Percentiles rank a stretch among this genome's conserved stretches.
These are phyloP conservation scores for Cantharis lateralis DNA, from an alignment of 2,888 invertebrate genomes.

Conservation along the genomic window DNA sequence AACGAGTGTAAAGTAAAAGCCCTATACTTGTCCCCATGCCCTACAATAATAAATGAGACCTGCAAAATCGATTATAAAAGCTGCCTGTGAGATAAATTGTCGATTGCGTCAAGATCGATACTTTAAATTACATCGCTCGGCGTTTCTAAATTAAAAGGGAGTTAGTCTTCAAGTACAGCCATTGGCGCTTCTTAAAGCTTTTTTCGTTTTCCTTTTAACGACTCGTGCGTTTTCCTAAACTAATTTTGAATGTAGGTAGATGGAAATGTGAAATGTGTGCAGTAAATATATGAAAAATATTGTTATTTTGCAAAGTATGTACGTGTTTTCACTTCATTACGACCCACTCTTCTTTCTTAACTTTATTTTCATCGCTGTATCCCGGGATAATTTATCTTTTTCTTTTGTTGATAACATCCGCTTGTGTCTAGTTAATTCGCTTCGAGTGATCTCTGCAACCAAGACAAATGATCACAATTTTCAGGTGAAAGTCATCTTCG, in stretches of 20 bases:
- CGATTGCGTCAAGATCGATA: slow-evolving; percentile 52
- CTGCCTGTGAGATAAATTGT: slow-evolving; percentile 51
- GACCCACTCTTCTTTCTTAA: slow-evolving; percentile 24
- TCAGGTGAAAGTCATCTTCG: slow-evolving; percentile 29
- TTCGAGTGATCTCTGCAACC: slow-evolving; percentile 32
- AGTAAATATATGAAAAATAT: slow-evolving; percentile 6
- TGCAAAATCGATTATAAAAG: slow-evolving; percentile 52
- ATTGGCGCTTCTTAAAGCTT: slow-evolving; percentile 46
- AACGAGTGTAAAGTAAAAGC: slow-evolving; percentile 10
- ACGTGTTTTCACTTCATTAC: slow-evolving; percentile 25
- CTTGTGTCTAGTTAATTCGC: slow-evolving; percentile 37
- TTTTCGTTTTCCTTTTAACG: slow-evolving; percentile 33
- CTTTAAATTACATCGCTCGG: slow-evolving; percentile 53
- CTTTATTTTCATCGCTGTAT: slow-evolving; percentile 21
- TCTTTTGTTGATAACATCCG: slow-evolving; percentile 32
- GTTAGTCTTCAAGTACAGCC: slow-evolving; percentile 47
- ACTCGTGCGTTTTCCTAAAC: slow-evolving; percentile 30
- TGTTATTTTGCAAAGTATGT: slow-evolving; percentile 17
- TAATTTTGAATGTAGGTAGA: slow-evolving; percentile 27
- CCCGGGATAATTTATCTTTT: slow-evolving; percentile 34
- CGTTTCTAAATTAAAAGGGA: slow-evolving; percentile 55
- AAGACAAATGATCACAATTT: slow-evolving; percentile 35
- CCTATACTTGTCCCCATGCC: slow-evolving; percentile 11
- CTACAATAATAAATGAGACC: slow-evolving; percentile 46
- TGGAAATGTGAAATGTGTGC: neutral